Evolutionary conservation across 2,888 invertebrate species (phyloP), one percentile per base, ranked within the genome.

Genomic region (Andrena haemorrhoa): DNA sequence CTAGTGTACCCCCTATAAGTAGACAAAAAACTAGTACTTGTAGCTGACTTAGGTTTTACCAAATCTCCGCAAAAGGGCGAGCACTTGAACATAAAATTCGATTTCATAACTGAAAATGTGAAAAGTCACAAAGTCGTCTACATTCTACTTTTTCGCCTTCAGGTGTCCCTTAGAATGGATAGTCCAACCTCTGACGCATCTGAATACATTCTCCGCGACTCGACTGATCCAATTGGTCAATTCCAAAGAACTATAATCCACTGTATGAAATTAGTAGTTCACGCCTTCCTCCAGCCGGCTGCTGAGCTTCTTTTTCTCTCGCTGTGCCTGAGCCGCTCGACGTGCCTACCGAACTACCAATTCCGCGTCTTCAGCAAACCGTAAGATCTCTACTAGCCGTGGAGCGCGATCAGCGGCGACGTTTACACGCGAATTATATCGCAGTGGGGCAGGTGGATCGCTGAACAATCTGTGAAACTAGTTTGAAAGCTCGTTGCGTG

Each of bases 361-460:
- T 74, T 74, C 66, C 56, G 12, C 29, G 31, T 23, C 58, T 20
- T 69, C 64, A 8, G 23, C 56, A n/a, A 8, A 16, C 63, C 49
- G 33, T 72, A 51, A 76, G 64, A 56, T 76, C 53, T 63, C 35
- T 26, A 47, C 70, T 70, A 70, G 47, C 31, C 58, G 35, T 10
- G 58, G 70, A 47, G 29, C 58, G 47, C 26, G 58, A 68, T 47
- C 41, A 78, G 64, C 81, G 76, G 83, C 84, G 85, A 86, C 82
- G 65, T 75, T 60, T 58, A 60, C 41, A 20, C 29, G 31, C 74
- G 73, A 60, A 65, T 82, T 73, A 77, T 71, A 85, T 84, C 86
- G 78, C 76, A 79, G 71, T 82, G 79, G 26, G 56, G 90, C 91
- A 91, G 91, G 90, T 91, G 91, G 82, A 83, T 85, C 89, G 85